Evolutionary conservation across 1,140 invertebrate genomes (phyloP).

Genomic region (Idris sp.): DNA sequence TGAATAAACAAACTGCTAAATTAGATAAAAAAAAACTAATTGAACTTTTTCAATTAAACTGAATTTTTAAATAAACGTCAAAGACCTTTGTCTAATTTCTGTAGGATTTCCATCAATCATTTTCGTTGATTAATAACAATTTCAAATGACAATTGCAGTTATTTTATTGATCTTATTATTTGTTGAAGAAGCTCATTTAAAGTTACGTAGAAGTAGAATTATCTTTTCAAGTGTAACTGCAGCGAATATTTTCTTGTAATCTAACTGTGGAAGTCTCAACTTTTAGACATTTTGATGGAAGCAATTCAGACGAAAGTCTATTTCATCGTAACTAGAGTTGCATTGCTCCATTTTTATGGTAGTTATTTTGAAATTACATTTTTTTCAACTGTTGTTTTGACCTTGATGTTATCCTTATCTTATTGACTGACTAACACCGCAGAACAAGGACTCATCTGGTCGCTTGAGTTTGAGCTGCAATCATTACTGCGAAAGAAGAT

Average conservation of each 20-base stretch:
- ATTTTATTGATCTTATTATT: too few relatives aligned
- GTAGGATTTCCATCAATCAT: too few relatives aligned
- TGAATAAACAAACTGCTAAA: too few relatives aligned
- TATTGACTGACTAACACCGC: constrained; percentile 15
- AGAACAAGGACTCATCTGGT: constrained; percentile 1
- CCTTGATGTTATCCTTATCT: constrained; percentile 32
- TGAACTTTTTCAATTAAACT: too few relatives aligned
- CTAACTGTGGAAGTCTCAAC: background rate
- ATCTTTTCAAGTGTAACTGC: too few relatives aligned
- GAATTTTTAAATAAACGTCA: too few relatives aligned
- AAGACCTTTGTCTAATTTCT: too few relatives aligned
- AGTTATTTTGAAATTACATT: constrained; percentile 16
- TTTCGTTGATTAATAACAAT: too few relatives aligned
- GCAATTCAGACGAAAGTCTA: background rate
- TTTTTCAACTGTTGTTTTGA: constrained; percentile 2
- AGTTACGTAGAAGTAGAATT: too few relatives aligned
- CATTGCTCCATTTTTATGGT: constrained; percentile 27
- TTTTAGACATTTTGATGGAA: background rate
- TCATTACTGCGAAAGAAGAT: constrained; percentile 12
- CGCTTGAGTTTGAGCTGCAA: constrained; percentile 9
- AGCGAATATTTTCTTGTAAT: background rate
- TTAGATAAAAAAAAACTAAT: too few relatives aligned
- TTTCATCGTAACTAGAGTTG: background rate
- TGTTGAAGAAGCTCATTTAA: too few relatives aligned
- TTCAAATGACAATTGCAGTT: too few relatives aligned